Evolutionary conservation across 2,888 invertebrate species (phyloP).

Genomic region (Xestia rhomboidea): DNA sequence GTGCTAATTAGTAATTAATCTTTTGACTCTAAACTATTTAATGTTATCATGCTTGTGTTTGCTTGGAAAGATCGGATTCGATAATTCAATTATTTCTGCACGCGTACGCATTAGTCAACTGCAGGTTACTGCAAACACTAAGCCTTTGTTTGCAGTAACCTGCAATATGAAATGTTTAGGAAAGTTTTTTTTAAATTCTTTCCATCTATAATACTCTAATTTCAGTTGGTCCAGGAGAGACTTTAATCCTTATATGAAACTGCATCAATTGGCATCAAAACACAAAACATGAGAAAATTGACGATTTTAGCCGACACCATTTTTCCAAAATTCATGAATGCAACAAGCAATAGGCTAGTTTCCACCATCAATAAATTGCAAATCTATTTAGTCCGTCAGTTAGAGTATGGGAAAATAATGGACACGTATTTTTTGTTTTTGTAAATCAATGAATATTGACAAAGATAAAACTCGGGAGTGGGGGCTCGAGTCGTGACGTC

Average conservation of each 20-base stretch:
- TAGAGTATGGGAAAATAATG: too few species aligned
- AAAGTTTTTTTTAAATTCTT: not conserved
- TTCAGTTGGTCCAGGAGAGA: not conserved
- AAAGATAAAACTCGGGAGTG: too few species aligned
- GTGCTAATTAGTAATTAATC: conserved; percentile 27
- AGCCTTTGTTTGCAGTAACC: not conserved
- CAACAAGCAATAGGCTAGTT: not conserved
- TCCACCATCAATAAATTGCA: too few species aligned
- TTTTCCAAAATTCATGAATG: not conserved
- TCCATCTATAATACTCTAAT: not conserved
- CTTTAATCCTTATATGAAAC: not conserved
- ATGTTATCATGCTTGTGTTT: conserved; percentile 6
- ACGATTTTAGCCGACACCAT: not conserved
- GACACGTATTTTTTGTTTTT: too few species aligned
- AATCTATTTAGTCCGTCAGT: too few species aligned
- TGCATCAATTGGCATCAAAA: too few species aligned
- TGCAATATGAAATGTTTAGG: not conserved
- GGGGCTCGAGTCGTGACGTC: too few species aligned
- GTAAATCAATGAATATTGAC: too few species aligned
- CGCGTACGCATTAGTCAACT: not conserved
- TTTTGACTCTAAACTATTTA: conserved; percentile 13
- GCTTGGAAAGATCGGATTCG: not conserved
- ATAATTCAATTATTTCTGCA: not conserved
- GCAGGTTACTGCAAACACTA: too few species aligned
- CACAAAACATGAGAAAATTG: not conserved